phyloP scores from a whole-genome alignment of 2,113 vertebrate species.

The Dasyornis broadbenti region DNA sequence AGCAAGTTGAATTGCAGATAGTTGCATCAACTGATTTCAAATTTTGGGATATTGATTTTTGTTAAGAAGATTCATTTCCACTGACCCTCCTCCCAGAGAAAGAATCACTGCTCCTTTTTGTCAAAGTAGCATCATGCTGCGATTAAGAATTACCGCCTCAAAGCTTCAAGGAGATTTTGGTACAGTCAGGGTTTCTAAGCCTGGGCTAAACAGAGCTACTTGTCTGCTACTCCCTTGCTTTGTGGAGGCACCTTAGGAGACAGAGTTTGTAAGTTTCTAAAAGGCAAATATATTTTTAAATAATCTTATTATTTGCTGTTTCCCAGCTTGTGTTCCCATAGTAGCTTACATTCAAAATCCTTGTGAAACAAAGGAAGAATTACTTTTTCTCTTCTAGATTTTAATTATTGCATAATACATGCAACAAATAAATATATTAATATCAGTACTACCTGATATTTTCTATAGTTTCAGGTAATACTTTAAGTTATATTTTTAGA shows the following conservation, averaged over 20 bases:
- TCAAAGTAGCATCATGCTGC: neutral
- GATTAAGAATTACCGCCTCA: neutral
- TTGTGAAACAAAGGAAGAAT: neutral
- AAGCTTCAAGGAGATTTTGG: conserved; percentile 22
- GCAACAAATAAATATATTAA: neutral
- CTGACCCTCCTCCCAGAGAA: conserved; percentile 43
- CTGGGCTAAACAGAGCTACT: neutral
- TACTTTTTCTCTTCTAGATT: neutral
- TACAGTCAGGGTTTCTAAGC: neutral
- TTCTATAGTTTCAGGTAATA: neutral
- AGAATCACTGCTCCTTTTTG: conserved; percentile 11
- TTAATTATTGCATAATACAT: neutral
- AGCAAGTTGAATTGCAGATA: conserved; percentile 59
- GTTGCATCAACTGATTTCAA: conserved; percentile 67
- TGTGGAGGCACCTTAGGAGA: neutral
- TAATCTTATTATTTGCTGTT: neutral
- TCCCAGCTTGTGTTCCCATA: no score
- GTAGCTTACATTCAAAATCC: neutral
- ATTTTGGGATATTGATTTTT: conserved; percentile 70
- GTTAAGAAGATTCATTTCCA: conserved; percentile 60
- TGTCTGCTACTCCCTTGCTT: neutral
- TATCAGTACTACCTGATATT: neutral
- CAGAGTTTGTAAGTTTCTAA: neutral
- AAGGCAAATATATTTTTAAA: neutral
- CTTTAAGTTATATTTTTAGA: neutral